Base-by-base conservation (phyloP, 2,888 invertebrate genomes). In the Priocnemis perturbator region DNA sequence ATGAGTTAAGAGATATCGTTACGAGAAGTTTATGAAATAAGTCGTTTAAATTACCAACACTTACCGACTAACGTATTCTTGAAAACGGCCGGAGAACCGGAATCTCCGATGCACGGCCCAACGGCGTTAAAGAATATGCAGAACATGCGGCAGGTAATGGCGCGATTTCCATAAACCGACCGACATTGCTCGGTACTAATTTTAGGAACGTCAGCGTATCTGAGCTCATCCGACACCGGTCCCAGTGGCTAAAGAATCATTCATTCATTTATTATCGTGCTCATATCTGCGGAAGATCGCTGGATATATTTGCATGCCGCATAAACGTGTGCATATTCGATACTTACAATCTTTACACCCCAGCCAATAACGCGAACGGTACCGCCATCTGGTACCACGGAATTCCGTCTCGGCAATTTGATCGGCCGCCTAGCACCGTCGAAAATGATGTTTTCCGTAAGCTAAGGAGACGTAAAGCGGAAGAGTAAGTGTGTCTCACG, bases 71-170 rank as follows among this genome's bases (percentile, higher is more conserved):
- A 59, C 0, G 68, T 69, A 26, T 69, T 63, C 14, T 81, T 52
- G 48, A 62, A 48, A 15, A 81, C 48, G 0, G 83, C 82, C 5
- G 83, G 79, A 3, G 85, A 80, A 3, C 85, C 85, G 0, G 85
- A 81, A 60, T 85, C 85, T 0, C 85, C 85, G 21, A 85, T 68
- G 71, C 85, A 85, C 5, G 83, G 79, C 1, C 81, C 82, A 14
- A 59, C 64, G 0, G 67, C 69, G 15, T 64, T 37, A 7, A 63
- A 65, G 59, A 73, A 69, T 3, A 76, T 68, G 63, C 85, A 85
- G 63, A 85, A 82, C 80, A 82, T 83, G 17, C 79, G 77, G 48
- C 76, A 63, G 3, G 84, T 83, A 3, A 85, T 26, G 2, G 69
- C 26, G 14, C 65, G 52, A 14, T 19, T 58, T 1, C 67, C 70